These are phyloP conservation scores for Trichoplusia ni DNA, from an alignment of 1,140 invertebrate species.

Conservation along the genomic window DNA sequence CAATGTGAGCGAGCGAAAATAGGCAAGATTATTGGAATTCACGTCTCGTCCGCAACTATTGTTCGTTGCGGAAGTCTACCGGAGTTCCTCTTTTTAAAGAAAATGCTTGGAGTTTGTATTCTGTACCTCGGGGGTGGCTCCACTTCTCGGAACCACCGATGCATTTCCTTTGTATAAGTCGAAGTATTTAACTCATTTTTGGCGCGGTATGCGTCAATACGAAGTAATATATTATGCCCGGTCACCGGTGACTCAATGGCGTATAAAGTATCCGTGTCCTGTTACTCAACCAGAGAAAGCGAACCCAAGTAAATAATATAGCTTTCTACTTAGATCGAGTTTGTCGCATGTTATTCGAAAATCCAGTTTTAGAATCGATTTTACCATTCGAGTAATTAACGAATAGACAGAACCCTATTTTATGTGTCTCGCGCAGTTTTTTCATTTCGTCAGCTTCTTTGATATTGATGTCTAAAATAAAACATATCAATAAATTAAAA, in stretches of 20 bases:
- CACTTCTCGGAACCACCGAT: conserved; percentile 38
- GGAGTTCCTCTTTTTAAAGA: conserved; percentile 33
- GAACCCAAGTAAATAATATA: conserved; percentile 19
- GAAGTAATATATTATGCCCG: conserved; percentile 14
- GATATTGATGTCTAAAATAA: neutral
- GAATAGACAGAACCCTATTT: too few relatives aligned
- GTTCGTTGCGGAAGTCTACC: conserved; percentile 34
- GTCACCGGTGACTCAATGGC: conserved; percentile 4
- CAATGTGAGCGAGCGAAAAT: conserved; percentile 13
- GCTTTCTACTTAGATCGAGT: conserved; percentile 17
- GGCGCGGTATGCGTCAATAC: conserved; percentile 2
- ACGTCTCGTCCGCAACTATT: conserved; percentile 8
- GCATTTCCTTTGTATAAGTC: conserved; percentile 40
- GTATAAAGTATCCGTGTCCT: conserved; percentile 22
- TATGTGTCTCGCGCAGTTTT: neutral
- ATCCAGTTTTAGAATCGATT: too few relatives aligned
- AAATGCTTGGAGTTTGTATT: conserved; percentile 35
- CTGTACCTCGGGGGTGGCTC: conserved; percentile 30
- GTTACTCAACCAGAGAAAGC: conserved; percentile 7
- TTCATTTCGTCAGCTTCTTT: too few relatives aligned
- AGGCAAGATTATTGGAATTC: conserved; percentile 16
- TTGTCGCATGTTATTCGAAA: too few relatives aligned
- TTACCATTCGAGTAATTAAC: too few relatives aligned
- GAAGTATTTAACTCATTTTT: conserved; percentile 10
- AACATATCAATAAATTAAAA: neutral